Base-by-base conservation (phyloP, 2,888 invertebrate genomes). In the Scaptomyza cyrtandrae region DNA sequence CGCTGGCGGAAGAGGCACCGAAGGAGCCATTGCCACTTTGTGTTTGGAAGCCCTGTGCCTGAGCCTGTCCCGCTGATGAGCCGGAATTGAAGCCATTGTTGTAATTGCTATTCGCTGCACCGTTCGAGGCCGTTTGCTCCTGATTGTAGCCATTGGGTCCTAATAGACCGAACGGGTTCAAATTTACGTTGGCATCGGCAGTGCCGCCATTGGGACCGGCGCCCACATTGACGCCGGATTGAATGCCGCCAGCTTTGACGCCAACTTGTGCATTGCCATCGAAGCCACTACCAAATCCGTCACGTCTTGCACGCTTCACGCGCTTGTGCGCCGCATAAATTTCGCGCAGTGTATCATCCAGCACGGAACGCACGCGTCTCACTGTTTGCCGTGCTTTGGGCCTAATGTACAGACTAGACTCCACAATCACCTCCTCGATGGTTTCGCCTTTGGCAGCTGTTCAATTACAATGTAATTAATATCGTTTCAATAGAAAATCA, bases 371-470 rank as follows among this genome's bases (percentile, higher is more conserved):
- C 33, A 71, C 90, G 11, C 75, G 77, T 56, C 78, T 52, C 16
- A 74, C 81, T 29, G 67, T 79, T 13, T 58, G 71, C 24, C 79
- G 83, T n/a, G 85, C 70, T 66, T 93, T 93, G 14, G 92, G 91
- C 61, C 91, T 91, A 16, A 93, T 93, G 39, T 92, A 91, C 41
- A 93, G 85, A 35, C 92, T 92, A 2, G 93, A 93, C 76, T 93
- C 92, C 2, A 93, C 93, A 3, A 93, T 92, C n/a, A 93, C 93
- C 86, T 93, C 93, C 80, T 93, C 93, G 66, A 92, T 85, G 11
- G 90, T 85, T 14, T 86, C 80, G 19, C 90, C 91, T 67, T 80
- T 78, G 5, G 76, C 63, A 19, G 88, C 91, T 91, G 61, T 11
- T 49, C 6, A 44, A 11, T 52, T 13, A 27, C 6, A 39, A 45